Percentiles rank a stretch among this genome's conserved stretches.
These are phyloP conservation scores for Salpingus planirostris DNA, from an alignment of 2,888 invertebrate species.

Conservation along the genomic window DNA sequence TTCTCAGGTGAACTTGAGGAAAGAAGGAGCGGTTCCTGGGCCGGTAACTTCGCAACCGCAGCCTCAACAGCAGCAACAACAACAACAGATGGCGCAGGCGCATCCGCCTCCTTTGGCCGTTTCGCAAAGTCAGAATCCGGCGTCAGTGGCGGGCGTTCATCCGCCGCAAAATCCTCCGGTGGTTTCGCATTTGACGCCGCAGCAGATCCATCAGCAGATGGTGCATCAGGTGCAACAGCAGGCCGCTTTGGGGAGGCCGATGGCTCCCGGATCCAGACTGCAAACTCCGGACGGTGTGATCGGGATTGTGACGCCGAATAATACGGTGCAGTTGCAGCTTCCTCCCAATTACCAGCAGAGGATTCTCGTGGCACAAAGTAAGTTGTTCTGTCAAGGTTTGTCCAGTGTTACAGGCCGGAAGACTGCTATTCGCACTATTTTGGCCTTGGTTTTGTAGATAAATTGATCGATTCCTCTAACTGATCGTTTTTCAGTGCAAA, in stretches of 20 bases:
- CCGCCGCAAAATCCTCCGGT: constrained; percentile 5
- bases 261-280: constrained; percentile 47
- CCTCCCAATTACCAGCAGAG: constrained; percentile 42
- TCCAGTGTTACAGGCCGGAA: too few species aligned
- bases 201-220: constrained; percentile 48
- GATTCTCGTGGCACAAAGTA: constrained; percentile 33
- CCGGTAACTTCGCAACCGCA: neutral
- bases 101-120: constrained; percentile 26
- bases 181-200: constrained; percentile 29
- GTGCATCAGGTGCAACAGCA: constrained; percentile 56
- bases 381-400: constrained; percentile 19
- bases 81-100: constrained; percentile 5
- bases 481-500: constrained; percentile 32
- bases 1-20: neutral
- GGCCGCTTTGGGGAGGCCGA: constrained; percentile 50
- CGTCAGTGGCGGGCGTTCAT: constrained; percentile 8
- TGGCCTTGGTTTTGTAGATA: too few species aligned
- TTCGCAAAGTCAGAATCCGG: constrained; percentile 23
- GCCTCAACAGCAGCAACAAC: constrained; percentile 11
- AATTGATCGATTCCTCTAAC: neutral
- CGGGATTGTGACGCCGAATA: constrained; percentile 57
- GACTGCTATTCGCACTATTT: neutral
- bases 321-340: constrained; percentile 49
- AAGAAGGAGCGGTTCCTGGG: neutral
- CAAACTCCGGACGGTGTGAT: constrained; percentile 54